These are phyloP conservation scores for Cyprinodon tularosa DNA, from an alignment of 2,113 vertebrate genomes.

Conservation along the genomic window DNA sequence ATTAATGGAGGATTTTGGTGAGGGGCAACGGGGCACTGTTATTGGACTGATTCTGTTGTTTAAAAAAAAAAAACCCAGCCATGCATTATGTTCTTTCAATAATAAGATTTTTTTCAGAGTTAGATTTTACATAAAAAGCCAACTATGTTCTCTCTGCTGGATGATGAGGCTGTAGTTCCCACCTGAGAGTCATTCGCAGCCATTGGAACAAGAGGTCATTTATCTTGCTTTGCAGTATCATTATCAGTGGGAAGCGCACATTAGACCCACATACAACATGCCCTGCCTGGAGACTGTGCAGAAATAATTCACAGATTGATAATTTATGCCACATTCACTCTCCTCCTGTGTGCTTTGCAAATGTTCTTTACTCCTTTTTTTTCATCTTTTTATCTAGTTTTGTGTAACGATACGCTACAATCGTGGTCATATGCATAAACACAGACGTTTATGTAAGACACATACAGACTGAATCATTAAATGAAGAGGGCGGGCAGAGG, in stretches of 20 bases:
- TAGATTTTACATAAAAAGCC: constrained; percentile 6
- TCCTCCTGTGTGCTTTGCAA: constrained; percentile 12
- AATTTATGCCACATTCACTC: constrained; percentile 57
- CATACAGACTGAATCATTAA: constrained; percentile 50
- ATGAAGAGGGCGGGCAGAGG: constrained; percentile 42
- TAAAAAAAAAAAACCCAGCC: not conserved
- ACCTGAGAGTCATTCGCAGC: constrained; percentile 13
- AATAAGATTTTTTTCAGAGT: not conserved
- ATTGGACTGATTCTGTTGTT: not conserved
- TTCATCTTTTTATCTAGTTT: constrained; percentile 22
- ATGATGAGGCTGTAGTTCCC: constrained; percentile 35
- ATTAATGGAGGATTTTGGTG: not conserved
- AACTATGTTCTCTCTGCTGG: not conserved
- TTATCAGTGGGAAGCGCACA: constrained; percentile 38
- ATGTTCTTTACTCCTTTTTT: constrained; percentile 9
- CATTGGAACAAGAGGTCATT: constrained; percentile 47
- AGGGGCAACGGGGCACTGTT: not conserved
- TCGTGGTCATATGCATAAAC: constrained; percentile 33
- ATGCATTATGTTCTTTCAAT: not conserved
- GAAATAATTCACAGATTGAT: constrained; percentile 42
- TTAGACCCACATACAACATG: constrained; percentile 9
- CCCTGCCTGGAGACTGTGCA: constrained; percentile 59
- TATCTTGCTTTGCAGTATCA: constrained; percentile 54
- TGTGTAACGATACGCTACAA: constrained; percentile 32
- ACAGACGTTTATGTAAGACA: constrained; percentile 65